Conservation (phyloP, 2,888 invertebrate genomes). For the Caenorhabditis sp. region DNA sequence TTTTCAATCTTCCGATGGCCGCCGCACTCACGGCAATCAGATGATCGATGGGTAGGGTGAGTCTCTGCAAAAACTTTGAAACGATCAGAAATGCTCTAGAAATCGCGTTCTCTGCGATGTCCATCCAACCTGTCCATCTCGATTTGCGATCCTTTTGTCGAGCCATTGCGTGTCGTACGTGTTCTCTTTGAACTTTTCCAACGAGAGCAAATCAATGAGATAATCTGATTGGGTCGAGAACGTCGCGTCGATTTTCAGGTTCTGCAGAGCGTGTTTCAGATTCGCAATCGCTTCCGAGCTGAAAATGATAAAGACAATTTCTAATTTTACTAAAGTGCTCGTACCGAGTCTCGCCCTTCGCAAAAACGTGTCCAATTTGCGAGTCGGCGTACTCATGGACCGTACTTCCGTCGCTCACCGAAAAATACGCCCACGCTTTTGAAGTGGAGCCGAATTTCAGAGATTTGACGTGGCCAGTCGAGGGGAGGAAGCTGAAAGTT, state of each 20-base stretch:
- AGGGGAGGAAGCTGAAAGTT: neutral
- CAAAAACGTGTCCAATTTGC: constrained; percentile 99
- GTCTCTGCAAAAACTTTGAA: constrained; percentile 26
- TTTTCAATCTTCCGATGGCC: constrained; percentile 30
- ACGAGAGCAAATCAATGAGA: constrained; percentile 93
- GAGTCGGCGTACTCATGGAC: constrained; percentile 99
- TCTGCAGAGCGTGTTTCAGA: constrained; percentile 95
- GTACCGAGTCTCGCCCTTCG: constrained; percentile 97
- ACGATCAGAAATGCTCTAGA: neutral
- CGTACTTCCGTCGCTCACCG: constrained; percentile 96
- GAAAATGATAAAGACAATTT: constrained; percentile 2
- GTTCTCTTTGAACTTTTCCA: constrained; percentile 89
- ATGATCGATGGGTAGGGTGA: constrained; percentile 18
- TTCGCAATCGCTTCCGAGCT: constrained; percentile 80
- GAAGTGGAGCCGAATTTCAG: constrained; percentile 97
- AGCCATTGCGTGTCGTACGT: constrained; percentile 96
- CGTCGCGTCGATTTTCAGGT: constrained; percentile 95
- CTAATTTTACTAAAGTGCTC: neutral
- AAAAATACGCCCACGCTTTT: constrained; percentile 99
- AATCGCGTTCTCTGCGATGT: too few relatives aligned
- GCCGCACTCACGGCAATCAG: constrained; percentile 36
- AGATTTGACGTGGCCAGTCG: neutral
- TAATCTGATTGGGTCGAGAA: constrained; percentile 91
- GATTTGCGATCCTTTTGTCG: constrained; percentile 90
- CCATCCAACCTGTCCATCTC: constrained; percentile 45